Conservation (phyloP, 2,888 invertebrate genomes). For the Carterocephalus palaemon region DNA sequence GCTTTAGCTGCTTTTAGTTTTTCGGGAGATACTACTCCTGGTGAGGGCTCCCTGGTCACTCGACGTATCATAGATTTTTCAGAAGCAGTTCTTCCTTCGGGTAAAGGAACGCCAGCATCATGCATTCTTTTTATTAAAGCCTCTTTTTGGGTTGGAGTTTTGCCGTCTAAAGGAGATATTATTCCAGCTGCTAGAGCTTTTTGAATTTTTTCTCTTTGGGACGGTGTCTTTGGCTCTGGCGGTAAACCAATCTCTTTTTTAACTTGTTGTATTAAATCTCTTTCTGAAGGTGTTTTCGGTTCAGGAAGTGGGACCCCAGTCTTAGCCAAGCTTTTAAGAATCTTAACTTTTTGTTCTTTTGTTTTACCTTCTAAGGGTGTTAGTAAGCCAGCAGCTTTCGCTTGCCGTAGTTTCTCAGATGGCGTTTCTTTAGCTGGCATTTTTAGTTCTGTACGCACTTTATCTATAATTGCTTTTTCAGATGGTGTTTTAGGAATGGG, state of each 20-base stretch:
- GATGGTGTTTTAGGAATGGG: constrained; percentile 33
- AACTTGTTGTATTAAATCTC: constrained; percentile 31
- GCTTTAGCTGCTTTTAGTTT: constrained; percentile 30
- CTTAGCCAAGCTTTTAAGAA: constrained; percentile 31
- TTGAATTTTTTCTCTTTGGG: constrained; percentile 36
- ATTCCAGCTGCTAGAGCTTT: constrained; percentile 40
- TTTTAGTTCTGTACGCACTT: constrained; percentile 28
- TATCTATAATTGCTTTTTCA: constrained; percentile 30
- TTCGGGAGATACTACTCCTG: constrained; percentile 11
- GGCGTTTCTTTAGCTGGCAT: constrained; percentile 27
- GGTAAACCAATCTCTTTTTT: constrained; percentile 34
- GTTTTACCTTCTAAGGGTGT: constrained; percentile 38
- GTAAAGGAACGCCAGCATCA: not conserved
- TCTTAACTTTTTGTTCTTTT: constrained; percentile 35
- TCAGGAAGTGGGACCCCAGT: constrained; percentile 34
- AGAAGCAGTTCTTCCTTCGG: not conserved
- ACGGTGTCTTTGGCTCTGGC: constrained; percentile 34
- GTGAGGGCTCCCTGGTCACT: too few species aligned
- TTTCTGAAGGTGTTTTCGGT: constrained; percentile 34
- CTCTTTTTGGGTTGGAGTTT: constrained; percentile 34
- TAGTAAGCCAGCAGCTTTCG: constrained; percentile 33
- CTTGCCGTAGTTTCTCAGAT: constrained; percentile 29
- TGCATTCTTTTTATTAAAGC: too few species aligned
- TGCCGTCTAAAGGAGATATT: constrained; percentile 42
- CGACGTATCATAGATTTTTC: too few species aligned